Base-by-base conservation (phyloP, 2,888 invertebrate species). In the Lissocephala sabroskyi region DNA sequence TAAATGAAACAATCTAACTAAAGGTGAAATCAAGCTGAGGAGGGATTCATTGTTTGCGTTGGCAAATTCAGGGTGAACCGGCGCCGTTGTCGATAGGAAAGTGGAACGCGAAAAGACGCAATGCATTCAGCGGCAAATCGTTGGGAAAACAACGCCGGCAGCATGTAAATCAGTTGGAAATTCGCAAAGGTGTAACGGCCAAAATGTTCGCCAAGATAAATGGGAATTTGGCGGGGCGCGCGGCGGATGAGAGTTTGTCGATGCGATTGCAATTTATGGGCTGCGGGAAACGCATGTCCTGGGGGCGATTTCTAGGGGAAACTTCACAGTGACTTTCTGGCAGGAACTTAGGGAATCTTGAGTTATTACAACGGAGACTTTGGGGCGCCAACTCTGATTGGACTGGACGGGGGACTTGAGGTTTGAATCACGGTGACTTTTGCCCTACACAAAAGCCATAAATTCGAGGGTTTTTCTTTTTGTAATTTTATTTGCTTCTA, bases 401-500 rank as follows among this genome's bases (percentile, higher is more conserved):
- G n/a, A n/a, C n/a, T n/a, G n/a, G n/a, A n/a, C n/a, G n/a, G n/a
- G n/a, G n/a, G n/a, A n/a, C n/a, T n/a, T n/a, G n/a, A 23, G 7
- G 23, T 23, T 7, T 7, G 7, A 23, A 7, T 23, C 23, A 23
- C 23, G 7, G 23, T 23, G 23, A 23, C 23, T 23, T 23, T 23
- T 23, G 23, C 23, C 23, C 23, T 7, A 23, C 3, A 23, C 3
- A 23, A 23, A 7, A 23, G 23, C 7, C 23, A 23, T 71, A 71
- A 79, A 74, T 71, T 56, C 53, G 45, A 49, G 50, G 63, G 78
- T 62, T 78, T 59, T 48, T 53, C 7, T 23, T 23, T 23, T 23
- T 23, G 23, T 23, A 7, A 23, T 45, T 75, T 56, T 78, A 52
- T 78, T 78, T 70, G 61, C n/a, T 60, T 52, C 76, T 71, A 78